Conservation (phyloP, 2,113 vertebrate genomes). For the Corydoras maculifer region DNA sequence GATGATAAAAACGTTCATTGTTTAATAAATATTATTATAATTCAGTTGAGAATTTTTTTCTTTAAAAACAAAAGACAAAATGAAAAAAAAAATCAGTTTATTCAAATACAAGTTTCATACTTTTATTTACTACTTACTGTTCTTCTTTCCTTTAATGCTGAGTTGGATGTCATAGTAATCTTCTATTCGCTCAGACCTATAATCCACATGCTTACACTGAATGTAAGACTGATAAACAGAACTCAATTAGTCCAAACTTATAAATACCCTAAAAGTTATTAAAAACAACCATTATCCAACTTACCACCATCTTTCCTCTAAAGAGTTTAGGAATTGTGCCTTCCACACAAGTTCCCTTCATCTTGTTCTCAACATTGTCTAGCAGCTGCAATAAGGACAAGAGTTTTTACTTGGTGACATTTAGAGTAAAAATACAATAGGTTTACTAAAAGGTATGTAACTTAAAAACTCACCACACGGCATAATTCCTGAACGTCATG, state of each 20-base stretch:
- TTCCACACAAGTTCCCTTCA: conserved; percentile 99
- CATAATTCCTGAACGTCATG: conserved; percentile 97
- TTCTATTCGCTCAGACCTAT: conserved; percentile 96
- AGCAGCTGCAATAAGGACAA: conserved; percentile 70
- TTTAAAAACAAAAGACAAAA: too few relatives aligned
- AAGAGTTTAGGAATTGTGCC: conserved; percentile 98
- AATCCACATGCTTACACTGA: conserved; percentile 98
- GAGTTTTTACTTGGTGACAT: background rate
- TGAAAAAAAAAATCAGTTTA: too few relatives aligned
- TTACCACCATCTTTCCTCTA: conserved; percentile 99
- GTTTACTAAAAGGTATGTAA: background rate
- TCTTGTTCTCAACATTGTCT: conserved; percentile 99
- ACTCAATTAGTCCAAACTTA: background rate
- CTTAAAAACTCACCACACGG: conserved; percentile 85
- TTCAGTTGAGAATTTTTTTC: too few relatives aligned
- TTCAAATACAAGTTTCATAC: too few relatives aligned
- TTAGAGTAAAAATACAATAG: background rate
- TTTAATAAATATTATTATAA: too few relatives aligned
- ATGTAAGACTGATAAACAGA: conserved; percentile 82
- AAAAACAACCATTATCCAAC: background rate
- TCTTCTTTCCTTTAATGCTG: conserved; percentile 99
- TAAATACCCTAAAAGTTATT: background rate
- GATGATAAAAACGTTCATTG: too few relatives aligned
- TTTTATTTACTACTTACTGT: conserved; percentile 77
- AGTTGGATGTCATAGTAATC: conserved; percentile 99